Conservation (phyloP, 2,888 invertebrate genomes). For the Creontiades dilutus region DNA sequence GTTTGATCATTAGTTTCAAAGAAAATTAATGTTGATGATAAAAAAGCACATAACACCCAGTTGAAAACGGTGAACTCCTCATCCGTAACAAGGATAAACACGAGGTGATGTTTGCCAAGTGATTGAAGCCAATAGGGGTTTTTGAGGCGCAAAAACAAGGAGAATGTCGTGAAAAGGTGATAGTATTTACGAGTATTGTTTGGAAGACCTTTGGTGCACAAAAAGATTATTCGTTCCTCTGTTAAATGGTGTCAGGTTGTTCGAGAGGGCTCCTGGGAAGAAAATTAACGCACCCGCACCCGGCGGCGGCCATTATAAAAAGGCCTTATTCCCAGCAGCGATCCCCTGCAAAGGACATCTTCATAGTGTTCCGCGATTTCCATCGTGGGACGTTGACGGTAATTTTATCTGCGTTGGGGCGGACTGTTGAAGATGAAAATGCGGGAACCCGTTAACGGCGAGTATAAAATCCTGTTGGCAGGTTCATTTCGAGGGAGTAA, state of each 20-base stretch:
- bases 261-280: conserved; percentile 1
- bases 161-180: neutral
- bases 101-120: neutral
- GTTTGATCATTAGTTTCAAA: neutral
- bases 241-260: conserved; percentile 39
- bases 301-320: neutral
- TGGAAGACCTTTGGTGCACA: neutral
- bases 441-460: conserved; percentile 2
- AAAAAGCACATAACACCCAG: conserved; percentile 7
- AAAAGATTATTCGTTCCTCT: neutral
- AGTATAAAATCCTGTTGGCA: conserved; percentile 9
- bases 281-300: neutral
- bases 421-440: neutral
- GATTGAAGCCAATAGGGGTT: conserved; percentile 37
- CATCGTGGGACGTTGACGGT: neutral
- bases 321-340: neutral
- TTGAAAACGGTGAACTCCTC: neutral
- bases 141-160: conserved; percentile 24
- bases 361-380: conserved; percentile 32
- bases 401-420: conserved; percentile 3
- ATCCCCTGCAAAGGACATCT: conserved; percentile 6
- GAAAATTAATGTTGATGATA: neutral
- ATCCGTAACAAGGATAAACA: conserved; percentile 29
- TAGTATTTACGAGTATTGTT: conserved; percentile 48
- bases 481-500: conserved; percentile 6